Evolutionary conservation across 2,797 vertebrate genomes (phyloP), one percentile per base, ranked within the genome.

Genomic region (Melanotaenia pygmaea): DNA sequence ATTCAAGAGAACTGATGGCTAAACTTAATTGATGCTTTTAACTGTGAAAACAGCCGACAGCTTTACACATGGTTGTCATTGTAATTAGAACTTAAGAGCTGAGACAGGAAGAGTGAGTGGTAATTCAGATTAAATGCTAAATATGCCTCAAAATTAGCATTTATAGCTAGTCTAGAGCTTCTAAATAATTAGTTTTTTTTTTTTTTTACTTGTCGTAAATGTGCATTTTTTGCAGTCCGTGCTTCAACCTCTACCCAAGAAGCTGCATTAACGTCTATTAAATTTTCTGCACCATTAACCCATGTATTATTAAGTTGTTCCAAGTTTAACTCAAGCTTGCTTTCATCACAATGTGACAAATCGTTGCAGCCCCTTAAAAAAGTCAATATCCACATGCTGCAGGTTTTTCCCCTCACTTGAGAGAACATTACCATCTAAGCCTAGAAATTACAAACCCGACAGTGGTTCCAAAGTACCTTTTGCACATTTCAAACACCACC

Each of bases 271-370:
- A 75, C 77, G 72, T 78, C 63, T 60, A 72, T 66, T 80, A 38
- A 71, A 87, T 87, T 86, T 85, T 84, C 90, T 77, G 77, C 78
- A 81, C 72, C 80, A 76, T 69, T 83, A 82, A 69, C 64, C 59
- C 73, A 74, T 82, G 66, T 58, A 73, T 80, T 74, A 79, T 74
- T 72, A 72, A 66, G 32, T 61, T 4, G 63, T 72, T 79, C 72
- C 57, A 82, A 81, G 60, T 88, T 82, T 56, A 76, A 45, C 71
- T 70, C n/a, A 10, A 65, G 61, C 70, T 68, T 57, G 4, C 70
- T 80, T 85, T 80, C 43, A 74, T 86, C 81, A 67, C 53, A 76
- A 64, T 67, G 74, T 24, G 18, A 72, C 79, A 75, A 84, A 70
- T 83, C 70, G 64, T 83, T 77, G 54, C 22, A 26, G 37, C 51